Conservation (phyloP, 2,888 invertebrate genomes). For the Geophilus truncorum region DNA sequence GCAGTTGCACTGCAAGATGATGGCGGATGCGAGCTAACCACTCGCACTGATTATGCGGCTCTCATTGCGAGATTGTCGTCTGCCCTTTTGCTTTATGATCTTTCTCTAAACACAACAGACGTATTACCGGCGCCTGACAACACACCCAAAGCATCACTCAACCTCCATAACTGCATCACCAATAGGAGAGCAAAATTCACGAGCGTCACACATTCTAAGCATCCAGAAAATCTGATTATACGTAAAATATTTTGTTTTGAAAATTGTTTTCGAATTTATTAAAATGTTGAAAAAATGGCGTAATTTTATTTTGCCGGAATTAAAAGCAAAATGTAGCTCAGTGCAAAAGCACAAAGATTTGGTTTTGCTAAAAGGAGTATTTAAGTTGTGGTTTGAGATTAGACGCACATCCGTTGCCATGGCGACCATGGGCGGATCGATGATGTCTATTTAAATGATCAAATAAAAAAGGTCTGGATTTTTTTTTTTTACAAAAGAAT, state of each 20-base stretch:
- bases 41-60: neutral
- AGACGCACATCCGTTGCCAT: neutral
- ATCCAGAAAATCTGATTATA: neutral
- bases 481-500: neutral
- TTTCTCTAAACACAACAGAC: neutral
- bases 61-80: neutral
- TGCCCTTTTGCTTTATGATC: neutral
- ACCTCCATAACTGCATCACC: neutral
- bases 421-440: neutral
- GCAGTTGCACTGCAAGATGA: neutral
- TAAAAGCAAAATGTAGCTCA: no score
- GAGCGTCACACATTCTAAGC: neutral
- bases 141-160: neutral
- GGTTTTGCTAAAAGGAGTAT: neutral
- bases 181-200: neutral
- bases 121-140: neutral
- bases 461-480: neutral
- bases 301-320: no score
- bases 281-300: neutral
- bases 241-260: neutral
- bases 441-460: neutral
- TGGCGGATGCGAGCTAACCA: neutral
- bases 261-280: neutral
- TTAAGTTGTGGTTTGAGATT: neutral
- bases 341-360: no score